Evolutionary conservation across 37 sponge, comb jelly and placozoan genomes (phyloP).

Genomic region (Haliclona indistincta): DNA sequence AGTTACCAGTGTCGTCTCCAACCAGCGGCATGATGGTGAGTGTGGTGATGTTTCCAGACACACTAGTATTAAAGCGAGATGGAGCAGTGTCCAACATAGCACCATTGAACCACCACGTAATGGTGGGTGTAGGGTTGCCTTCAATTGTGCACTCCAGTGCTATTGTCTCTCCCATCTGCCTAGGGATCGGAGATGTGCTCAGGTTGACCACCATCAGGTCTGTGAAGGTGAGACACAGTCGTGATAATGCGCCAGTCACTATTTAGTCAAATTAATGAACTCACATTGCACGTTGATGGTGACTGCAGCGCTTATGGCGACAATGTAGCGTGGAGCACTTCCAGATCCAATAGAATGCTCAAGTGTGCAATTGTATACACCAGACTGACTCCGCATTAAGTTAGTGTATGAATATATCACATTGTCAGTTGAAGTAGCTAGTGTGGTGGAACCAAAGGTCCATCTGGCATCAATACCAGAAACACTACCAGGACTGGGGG

Average conservation of each 20-base stretch:
- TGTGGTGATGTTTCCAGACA: not conserved
- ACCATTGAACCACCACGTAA: constrained; percentile 20
- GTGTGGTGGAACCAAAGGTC: too few relatives aligned
- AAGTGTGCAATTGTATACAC: too few relatives aligned
- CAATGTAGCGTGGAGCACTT: too few relatives aligned
- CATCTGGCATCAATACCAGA: too few relatives aligned
- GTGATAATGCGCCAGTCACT: not conserved
- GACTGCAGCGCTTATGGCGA: too few relatives aligned
- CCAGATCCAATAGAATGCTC: too few relatives aligned
- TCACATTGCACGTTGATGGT: too few relatives aligned
- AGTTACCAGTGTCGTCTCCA: not conserved
- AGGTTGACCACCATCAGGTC: not conserved
- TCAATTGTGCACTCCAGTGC: constrained; percentile 16
- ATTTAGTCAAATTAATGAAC: not conserved
- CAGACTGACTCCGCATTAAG: too few relatives aligned
- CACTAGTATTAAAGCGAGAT: not conserved
- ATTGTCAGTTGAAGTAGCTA: too few relatives aligned
- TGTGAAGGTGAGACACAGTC: not conserved
- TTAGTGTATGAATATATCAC: too few relatives aligned
- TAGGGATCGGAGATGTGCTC: not conserved
- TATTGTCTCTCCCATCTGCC: not conserved
- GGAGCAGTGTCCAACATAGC: not conserved
- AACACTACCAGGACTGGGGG: too few relatives aligned
- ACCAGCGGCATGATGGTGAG: not conserved
- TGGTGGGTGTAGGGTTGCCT: constrained; percentile 17